Conservation (phyloP, 2,888 invertebrate species). For the Ellobium chinense region DNA sequence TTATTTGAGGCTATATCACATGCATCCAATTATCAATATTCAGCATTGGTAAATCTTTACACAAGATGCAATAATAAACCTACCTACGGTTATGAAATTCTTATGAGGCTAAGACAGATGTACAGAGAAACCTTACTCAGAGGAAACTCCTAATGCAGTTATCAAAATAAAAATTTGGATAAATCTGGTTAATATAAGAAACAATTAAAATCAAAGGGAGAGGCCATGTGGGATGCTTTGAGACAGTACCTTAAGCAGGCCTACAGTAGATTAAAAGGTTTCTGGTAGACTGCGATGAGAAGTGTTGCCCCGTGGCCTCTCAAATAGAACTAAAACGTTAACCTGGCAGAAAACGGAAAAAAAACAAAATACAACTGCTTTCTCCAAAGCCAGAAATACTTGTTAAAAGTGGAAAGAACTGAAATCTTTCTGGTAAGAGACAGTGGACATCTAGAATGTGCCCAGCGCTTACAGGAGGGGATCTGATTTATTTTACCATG, state of each 20-base stretch:
- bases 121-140: no score
- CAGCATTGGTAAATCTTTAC: no score
- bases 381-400: background rate
- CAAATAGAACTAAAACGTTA: conserved; percentile 44
- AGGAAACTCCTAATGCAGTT: background rate
- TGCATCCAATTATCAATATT: no score
- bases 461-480: no score
- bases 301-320: conserved; percentile 27
- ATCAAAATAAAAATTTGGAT: background rate
- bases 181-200: background rate
- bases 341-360: conserved; percentile 43
- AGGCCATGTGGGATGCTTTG: background rate
- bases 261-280: conserved; percentile 29
- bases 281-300: conserved; percentile 33
- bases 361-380: conserved; percentile 16
- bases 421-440: no score
- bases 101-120: no score
- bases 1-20: no score
- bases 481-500: no score
- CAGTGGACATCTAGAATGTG: no score
- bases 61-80: no score
- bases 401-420: no score
- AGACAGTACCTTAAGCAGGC: conserved; percentile 32
- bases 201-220: background rate
- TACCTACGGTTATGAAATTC: no score